Evolutionary conservation across 2,888 invertebrate species (phyloP).

Genomic region (Clunio marinus): DNA sequence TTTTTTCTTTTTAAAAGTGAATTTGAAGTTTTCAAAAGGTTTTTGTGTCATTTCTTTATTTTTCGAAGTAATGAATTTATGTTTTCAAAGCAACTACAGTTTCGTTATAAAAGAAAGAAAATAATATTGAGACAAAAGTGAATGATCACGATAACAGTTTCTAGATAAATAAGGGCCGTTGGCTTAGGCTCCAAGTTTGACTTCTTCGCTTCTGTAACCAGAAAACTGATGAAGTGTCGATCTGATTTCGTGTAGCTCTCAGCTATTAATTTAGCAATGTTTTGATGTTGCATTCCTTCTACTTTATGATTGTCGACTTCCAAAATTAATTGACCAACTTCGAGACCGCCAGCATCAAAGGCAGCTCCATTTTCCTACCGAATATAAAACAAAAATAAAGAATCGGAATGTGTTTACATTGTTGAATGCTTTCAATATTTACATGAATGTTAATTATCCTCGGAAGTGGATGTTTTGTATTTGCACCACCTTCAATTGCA

Average conservation of each 20-base stretch:
- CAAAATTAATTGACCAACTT: conserved; percentile 39
- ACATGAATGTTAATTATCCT: conserved; percentile 39
- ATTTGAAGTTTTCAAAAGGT: conserved; percentile 22
- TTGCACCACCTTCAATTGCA: conserved; percentile 37
- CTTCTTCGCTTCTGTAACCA: conserved; percentile 32
- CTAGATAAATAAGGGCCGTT: conserved; percentile 32
- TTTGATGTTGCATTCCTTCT: conserved; percentile 36
- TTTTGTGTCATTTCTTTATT: conserved; percentile 14
- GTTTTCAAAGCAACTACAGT: conserved; percentile 29
- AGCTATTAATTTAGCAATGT: conserved; percentile 34
- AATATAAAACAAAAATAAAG: not conserved
- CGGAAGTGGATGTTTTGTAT: conserved; percentile 37
- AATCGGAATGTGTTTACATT: not conserved
- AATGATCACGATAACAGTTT: conserved; percentile 37
- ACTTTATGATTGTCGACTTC: conserved; percentile 38
- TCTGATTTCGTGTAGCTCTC: conserved; percentile 36
- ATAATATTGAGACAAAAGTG: conserved; percentile 38
- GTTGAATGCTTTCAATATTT: not conserved
- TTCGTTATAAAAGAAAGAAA: conserved; percentile 38
- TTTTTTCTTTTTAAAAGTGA: conserved; percentile 4
- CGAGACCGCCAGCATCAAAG: conserved; percentile 30
- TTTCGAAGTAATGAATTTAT: conserved; percentile 28
- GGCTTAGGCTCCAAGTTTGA: conserved; percentile 33
- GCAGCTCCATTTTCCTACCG: conserved; percentile 37
- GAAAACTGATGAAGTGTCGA: conserved; percentile 33